Evolutionary conservation across 2,113 vertebrate genomes (phyloP), one percentile per base, ranked within the genome.

Genomic region (Falco punctatus): DNA sequence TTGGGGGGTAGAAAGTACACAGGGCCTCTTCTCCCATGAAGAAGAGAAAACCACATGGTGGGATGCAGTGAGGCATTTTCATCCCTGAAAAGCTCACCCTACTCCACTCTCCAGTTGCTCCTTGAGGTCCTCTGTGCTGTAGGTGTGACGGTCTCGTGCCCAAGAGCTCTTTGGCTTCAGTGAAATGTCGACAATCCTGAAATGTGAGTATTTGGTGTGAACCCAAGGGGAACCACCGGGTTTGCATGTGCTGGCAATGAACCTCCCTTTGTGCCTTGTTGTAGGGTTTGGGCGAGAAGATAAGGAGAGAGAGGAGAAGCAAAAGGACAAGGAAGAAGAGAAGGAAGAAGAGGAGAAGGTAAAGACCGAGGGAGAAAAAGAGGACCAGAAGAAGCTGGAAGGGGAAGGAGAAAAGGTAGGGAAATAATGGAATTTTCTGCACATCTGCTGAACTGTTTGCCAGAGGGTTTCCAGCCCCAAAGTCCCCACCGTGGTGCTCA

Each of bases 231-330:
- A 79, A 12, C 35, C 59, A 62, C 67, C 21, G 58, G 49, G 32
- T 61, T 5, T 33, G 49, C 2, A 2, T 67, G 80, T 55, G 81
- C 77, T 57, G 64, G 18, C 74, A 54, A 38, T 17, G 48, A 81
- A 33, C 35, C 35, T 54, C 23, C 59, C 54, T 72, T 33, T 67
- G 10, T 81, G 73, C 24, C 35, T 27, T 44, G 48, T 33, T 13
- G 7, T 22, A 97, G 97, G 92, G 84, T 97, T 98, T 96, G 97
- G 97, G 72, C 95, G 94, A 89, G 96, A 96, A 18, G 96, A 97
- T 30, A 97, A 96, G 72, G 96, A 97, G 13, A 84, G 23, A 49
- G 94, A 97, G 19, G 93, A 97, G 46, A 96, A 95, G 72, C 73
- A 90, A 24, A 70, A 83, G 19, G 82, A 94, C 13, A 84, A 93